Conservation (phyloP, 37 sponge, comb jelly and placozoan genomes). For the Aplysina aerophoba region DNA sequence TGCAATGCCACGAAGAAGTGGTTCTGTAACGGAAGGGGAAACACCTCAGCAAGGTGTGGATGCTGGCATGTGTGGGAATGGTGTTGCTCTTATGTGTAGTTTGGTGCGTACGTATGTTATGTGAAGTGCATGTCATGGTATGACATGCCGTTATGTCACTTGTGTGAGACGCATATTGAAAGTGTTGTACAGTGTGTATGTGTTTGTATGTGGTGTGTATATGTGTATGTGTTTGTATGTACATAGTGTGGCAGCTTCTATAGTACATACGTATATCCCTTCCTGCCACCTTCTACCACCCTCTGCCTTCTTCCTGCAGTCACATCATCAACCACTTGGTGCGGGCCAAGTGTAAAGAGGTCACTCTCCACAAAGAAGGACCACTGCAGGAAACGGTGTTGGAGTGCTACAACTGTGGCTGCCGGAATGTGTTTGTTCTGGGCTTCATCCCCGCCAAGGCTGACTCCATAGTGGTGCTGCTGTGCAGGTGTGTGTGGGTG, state of each 20-base stretch:
- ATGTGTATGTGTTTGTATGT: no score
- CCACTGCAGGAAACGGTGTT: slow-evolving; percentile 93
- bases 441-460: slow-evolving; percentile 98
- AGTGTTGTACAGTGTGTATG: no score
- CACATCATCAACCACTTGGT: slow-evolving; percentile 97
- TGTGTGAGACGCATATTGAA: not conserved
- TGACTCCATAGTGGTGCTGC: slow-evolving; percentile 95
- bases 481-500: slow-evolving; percentile 81
- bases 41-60: slow-evolving; percentile 94
- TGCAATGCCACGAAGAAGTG: slow-evolving; percentile 92
- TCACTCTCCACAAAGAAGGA: slow-evolving; percentile 94
- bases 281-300: no score
- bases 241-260: not conserved
- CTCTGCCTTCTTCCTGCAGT: slow-evolving; percentile 23
- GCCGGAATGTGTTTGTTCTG: slow-evolving; percentile 92
- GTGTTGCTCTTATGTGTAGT: not conserved
- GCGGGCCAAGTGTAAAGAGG: slow-evolving; percentile 88
- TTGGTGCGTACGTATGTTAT: slow-evolving; percentile 18
- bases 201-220: not conserved
- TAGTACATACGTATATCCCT: not conserved
- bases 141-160: no score
- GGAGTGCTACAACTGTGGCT: slow-evolving; percentile 99
- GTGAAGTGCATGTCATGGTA: not conserved
- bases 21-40: slow-evolving; percentile 99
- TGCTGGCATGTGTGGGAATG: not conserved